Evolutionary conservation across 2,888 invertebrate species (phyloP).

Genomic region (Subacronicta megacephala): DNA sequence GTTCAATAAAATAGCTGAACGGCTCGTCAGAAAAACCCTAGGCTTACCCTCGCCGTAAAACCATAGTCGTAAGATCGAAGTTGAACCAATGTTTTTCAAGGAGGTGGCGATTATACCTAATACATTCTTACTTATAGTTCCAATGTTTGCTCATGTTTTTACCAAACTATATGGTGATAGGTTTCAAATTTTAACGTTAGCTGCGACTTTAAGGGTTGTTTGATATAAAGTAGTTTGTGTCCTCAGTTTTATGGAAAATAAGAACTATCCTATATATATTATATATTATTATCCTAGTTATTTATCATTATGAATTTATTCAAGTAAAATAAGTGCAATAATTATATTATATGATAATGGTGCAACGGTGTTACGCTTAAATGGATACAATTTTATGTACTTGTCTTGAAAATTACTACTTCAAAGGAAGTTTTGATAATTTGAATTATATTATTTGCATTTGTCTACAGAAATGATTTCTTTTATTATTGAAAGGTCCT

Average conservation of each 20-base stretch:
- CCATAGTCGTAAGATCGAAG: slow-evolving; percentile 20
- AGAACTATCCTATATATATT: too few relatives aligned
- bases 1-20: slow-evolving; percentile 97
- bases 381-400: too few relatives aligned
- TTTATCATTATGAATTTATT: neutral
- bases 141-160: slow-evolving; percentile 5
- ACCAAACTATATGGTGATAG: neutral
- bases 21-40: slow-evolving; percentile 97
- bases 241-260: slow-evolving; percentile 29
- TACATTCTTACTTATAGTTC: slow-evolving; percentile 6
- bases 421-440: too few relatives aligned
- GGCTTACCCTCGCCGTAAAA: slow-evolving; percentile 89
- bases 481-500: too few relatives aligned
- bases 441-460: too few relatives aligned
- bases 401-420: too few relatives aligned
- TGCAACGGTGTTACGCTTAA: too few relatives aligned
- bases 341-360: neutral
- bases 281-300: neutral
- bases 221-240: slow-evolving; percentile 2
- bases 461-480: too few relatives aligned
- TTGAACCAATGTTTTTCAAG: slow-evolving; percentile 20
- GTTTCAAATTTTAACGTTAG: neutral
- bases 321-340: neutral
- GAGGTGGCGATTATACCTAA: slow-evolving; percentile 19
- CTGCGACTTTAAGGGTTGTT: neutral